These are phyloP conservation scores for Piscicola geometra DNA, from an alignment of 2,888 invertebrate genomes.

Conservation along the genomic window DNA sequence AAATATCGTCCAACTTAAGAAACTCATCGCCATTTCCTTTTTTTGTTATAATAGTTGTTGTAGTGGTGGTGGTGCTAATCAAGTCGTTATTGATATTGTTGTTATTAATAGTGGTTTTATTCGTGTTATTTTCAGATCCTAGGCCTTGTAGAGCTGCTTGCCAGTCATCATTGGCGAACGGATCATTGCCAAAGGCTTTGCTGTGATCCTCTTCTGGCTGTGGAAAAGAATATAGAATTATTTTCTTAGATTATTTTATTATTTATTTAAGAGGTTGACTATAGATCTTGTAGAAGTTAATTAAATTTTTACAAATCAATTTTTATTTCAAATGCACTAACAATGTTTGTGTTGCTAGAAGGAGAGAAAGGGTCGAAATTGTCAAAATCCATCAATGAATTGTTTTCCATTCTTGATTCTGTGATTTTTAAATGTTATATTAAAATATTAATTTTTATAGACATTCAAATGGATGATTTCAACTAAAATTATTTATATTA, in stretches of 20 bases:
- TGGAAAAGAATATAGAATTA: background rate
- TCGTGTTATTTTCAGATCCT: background rate
- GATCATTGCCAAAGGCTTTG: background rate
- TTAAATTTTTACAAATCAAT: background rate
- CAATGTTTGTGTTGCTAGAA: background rate
- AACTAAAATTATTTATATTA: too few species aligned
- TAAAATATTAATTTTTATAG: too few species aligned
- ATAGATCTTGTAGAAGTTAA: background rate
- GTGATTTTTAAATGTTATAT: too few species aligned
- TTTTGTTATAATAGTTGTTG: background rate
- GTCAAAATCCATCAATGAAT: slow-evolving; percentile 25
- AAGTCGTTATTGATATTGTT: too few species aligned
- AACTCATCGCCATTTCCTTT: background rate
- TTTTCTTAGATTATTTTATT: background rate
- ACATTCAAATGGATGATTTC: too few species aligned
- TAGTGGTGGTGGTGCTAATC: background rate
- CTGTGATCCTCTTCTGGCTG: background rate
- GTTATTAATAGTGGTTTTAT: background rate
- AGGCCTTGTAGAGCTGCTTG: slow-evolving; percentile 23
- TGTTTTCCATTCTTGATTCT: background rate
- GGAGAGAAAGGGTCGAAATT: slow-evolving; percentile 30
- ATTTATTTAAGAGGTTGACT: background rate
- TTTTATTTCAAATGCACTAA: background rate
- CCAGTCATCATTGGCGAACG: slow-evolving; percentile 29
- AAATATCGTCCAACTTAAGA: background rate